These are phyloP conservation scores for Proterorhinus semilunaris DNA, from an alignment of 2,113 vertebrate genomes.

Conservation along the genomic window DNA sequence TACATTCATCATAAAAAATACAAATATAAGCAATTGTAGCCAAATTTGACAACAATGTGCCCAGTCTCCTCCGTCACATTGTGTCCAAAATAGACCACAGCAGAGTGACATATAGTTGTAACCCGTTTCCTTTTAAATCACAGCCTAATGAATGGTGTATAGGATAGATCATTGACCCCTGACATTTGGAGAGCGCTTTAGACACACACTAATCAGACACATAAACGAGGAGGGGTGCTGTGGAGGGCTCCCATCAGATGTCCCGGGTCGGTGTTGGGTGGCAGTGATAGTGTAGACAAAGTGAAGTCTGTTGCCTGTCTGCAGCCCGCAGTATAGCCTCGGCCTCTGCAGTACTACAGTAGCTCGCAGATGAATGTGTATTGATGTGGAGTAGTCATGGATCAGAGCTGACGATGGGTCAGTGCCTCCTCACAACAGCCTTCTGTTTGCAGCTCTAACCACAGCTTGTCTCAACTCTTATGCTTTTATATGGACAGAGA, in stretches of 20 bases:
- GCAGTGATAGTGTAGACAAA: constrained; percentile 59
- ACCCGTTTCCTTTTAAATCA: constrained; percentile 8
- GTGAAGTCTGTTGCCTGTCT: constrained; percentile 49
- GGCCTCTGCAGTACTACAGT: constrained; percentile 31
- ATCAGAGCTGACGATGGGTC: constrained; percentile 68
- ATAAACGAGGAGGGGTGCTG: constrained; percentile 30
- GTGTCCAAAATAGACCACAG: constrained; percentile 12
- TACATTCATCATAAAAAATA: too few species aligned
- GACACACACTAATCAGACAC: constrained; percentile 47
- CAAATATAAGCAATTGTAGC: too few species aligned
- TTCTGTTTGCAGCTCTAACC: constrained; percentile 42
- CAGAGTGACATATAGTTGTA: not conserved
- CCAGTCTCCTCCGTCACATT: not conserved
- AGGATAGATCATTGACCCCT: constrained; percentile 17
- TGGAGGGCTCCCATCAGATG: constrained; percentile 36
- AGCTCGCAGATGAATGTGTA: constrained; percentile 65
- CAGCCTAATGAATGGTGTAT: constrained; percentile 30
- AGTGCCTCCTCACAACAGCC: constrained; percentile 51
- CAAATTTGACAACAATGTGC: constrained; percentile 1
- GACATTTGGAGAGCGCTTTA: constrained; percentile 46
- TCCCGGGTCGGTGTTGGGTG: constrained; percentile 61
- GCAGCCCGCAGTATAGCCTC: constrained; percentile 31
- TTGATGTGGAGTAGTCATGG: constrained; percentile 70
- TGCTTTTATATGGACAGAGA: not conserved
- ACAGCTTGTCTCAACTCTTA: constrained; percentile 37